Evolutionary conservation across 1,140 invertebrate genomes (phyloP).

Genomic region (Notospermus geniculatus): DNA sequence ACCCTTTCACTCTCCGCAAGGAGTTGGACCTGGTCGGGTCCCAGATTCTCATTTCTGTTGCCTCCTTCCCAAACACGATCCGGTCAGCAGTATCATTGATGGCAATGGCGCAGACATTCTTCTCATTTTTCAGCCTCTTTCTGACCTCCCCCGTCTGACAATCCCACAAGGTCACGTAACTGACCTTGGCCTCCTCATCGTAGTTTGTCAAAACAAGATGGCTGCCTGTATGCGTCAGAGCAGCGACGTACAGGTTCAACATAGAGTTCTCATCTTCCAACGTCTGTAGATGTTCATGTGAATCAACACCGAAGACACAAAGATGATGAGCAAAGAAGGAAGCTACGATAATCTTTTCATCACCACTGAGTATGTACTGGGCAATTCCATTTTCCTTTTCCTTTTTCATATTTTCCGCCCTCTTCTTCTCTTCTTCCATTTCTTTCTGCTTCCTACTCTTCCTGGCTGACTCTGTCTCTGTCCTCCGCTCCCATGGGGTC

Average conservation of each 20-base stretch:
- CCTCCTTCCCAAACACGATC: slow-evolving; percentile 45
- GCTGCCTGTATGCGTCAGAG: slow-evolving; percentile 40
- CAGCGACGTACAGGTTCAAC: slow-evolving; percentile 46
- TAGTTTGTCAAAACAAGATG: slow-evolving; percentile 51
- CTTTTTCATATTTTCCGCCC: slow-evolving; percentile 37
- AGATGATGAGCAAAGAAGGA: slow-evolving; percentile 53
- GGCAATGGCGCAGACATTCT: slow-evolving; percentile 44
- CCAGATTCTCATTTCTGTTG: slow-evolving; percentile 49
- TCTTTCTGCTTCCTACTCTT: slow-evolving; percentile 34
- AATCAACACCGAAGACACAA: slow-evolving; percentile 46
- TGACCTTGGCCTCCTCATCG: slow-evolving; percentile 49
- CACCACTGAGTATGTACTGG: slow-evolving; percentile 46
- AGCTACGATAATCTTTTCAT: slow-evolving; percentile 47
- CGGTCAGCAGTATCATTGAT: slow-evolving; percentile 43
- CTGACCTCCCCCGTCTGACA: slow-evolving; percentile 41
- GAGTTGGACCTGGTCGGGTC: slow-evolving; percentile 35
- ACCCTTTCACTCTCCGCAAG: slow-evolving; percentile 36
- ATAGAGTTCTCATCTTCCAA: slow-evolving; percentile 46
- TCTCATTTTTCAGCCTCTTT: slow-evolving; percentile 46
- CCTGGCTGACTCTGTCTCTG: slow-evolving; percentile 36
- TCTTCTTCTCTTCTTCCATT: slow-evolving; percentile 32
- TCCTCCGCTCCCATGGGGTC: slow-evolving; percentile 47
- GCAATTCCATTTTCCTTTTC: slow-evolving; percentile 52
- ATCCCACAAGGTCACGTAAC: slow-evolving; percentile 53
- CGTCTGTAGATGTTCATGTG: slow-evolving; percentile 37